phyloP scores from a whole-genome alignment of 2,113 vertebrate species.

The Thryonomys swinderianus region DNA sequence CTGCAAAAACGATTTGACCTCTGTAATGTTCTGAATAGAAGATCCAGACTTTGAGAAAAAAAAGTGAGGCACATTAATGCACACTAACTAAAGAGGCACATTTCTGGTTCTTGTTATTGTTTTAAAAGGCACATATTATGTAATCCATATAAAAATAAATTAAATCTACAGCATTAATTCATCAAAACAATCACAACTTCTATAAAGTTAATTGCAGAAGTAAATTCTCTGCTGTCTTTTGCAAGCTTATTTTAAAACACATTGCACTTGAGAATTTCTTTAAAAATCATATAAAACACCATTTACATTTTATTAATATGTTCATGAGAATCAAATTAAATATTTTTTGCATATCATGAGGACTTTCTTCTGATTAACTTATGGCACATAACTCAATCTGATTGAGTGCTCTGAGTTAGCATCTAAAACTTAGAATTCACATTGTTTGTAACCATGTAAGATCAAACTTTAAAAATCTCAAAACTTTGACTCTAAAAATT shows the following conservation, averaged over 20 bases:
- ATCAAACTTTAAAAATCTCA: conserved; percentile 77
- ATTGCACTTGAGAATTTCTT: conserved; percentile 87
- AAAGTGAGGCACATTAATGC: conserved; percentile 83
- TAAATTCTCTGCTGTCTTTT: conserved; percentile 83
- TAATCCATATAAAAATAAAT: conserved; percentile 89
- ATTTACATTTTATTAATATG: conserved; percentile 84
- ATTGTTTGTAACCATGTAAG: conserved; percentile 65
- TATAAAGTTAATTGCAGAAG: conserved; percentile 86
- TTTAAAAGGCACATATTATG: conserved; percentile 93
- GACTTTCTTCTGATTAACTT: conserved; percentile 76
- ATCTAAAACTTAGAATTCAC: conserved; percentile 66
- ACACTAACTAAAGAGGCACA: conserved; percentile 86
- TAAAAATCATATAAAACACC: conserved; percentile 77
- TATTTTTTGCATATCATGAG: conserved; percentile 74
- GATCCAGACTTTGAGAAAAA: conserved; percentile 73
- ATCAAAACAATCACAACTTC: conserved; percentile 84
- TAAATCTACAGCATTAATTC: conserved; percentile 88
- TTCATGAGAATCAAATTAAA: conserved; percentile 78
- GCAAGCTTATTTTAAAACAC: conserved; percentile 87
- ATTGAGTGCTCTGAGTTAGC: conserved; percentile 68
- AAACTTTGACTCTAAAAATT: conserved; percentile 76
- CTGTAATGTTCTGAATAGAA: conserved; percentile 62
- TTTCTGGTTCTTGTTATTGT: conserved; percentile 79
- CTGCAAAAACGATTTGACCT: conserved; percentile 67
- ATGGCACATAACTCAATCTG: conserved; percentile 80